phyloP scores from a whole-genome alignment of 2,113 vertebrate species.

The Columbina picui region DNA sequence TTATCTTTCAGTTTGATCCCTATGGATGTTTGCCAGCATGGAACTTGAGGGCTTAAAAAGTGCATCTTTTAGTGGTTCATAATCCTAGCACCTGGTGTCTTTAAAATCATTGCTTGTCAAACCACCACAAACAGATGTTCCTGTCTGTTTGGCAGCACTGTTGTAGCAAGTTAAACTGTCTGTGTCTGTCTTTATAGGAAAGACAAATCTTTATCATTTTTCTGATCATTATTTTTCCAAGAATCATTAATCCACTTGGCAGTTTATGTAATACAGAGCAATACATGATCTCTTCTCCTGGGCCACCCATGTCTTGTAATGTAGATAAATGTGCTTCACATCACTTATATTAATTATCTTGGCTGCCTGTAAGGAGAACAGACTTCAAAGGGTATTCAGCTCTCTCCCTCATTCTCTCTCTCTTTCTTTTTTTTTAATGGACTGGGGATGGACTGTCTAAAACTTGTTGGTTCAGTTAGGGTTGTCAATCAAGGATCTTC shows the following conservation, averaged over 20 bases:
- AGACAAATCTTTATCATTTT: slow-evolving; percentile 10
- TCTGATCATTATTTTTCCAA: slow-evolving; percentile 24
- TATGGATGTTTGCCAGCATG: slow-evolving; percentile 23
- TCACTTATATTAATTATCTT: not conserved
- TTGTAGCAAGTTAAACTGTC: not conserved
- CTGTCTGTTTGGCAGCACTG: not conserved
- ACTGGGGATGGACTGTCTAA: not conserved
- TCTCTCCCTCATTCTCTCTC: not conserved
- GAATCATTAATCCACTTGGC: not conserved
- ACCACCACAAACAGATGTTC: slow-evolving; percentile 17
- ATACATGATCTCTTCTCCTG: not conserved
- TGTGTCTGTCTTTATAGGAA: not conserved
- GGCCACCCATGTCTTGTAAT: not conserved
- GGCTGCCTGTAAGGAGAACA: not conserved
- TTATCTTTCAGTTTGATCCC: slow-evolving; percentile 2
- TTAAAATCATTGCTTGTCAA: slow-evolving; percentile 34
- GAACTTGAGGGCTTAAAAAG: slow-evolving; percentile 12
- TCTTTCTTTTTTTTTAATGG: too few species aligned
- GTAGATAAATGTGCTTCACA: slow-evolving; percentile 5
- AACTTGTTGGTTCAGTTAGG: not conserved
- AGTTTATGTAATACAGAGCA: slow-evolving; percentile 5
- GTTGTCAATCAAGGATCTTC: not conserved
- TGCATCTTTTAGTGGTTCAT: not conserved
- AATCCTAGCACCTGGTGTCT: slow-evolving; percentile 9
- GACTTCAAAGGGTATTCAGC: not conserved